Evolutionary conservation across 1,140 invertebrate species (phyloP).

Genomic region (Eubasilissa regina): DNA sequence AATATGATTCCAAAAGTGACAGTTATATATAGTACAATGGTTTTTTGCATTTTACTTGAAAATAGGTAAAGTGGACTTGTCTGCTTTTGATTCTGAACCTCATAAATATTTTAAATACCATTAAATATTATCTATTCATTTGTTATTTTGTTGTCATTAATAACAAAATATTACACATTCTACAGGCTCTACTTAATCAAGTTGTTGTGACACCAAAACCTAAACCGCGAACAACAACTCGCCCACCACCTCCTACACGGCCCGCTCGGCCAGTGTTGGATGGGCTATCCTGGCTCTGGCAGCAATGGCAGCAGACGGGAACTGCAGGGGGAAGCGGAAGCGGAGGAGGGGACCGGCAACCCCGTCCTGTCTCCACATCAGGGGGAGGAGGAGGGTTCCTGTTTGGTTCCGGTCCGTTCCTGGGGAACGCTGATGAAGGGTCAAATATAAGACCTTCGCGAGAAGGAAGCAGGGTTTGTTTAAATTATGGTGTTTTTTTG

Average conservation of each 20-base stretch:
- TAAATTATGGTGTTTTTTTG: neutral
- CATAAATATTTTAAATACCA: too few species aligned
- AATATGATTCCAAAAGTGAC: too few species aligned
- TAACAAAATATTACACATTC: too few species aligned
- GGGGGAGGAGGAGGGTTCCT: conserved; percentile 67
- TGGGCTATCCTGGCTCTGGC: conserved; percentile 71
- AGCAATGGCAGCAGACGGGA: conserved; percentile 71
- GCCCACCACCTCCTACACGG: conserved; percentile 62
- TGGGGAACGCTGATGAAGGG: conserved; percentile 68
- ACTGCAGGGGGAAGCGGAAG: conserved; percentile 58
- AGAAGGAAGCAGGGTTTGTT: conserved; percentile 61
- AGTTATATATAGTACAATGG: too few species aligned
- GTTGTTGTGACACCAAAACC: conserved; percentile 71
- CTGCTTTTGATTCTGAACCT: too few species aligned
- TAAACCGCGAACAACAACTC: conserved; percentile 65
- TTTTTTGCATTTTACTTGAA: too few species aligned
- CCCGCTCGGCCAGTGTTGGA: conserved; percentile 69
- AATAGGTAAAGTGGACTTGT: too few species aligned
- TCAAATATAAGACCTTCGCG: conserved; percentile 33
- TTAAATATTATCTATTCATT: too few species aligned
- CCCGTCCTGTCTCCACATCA: conserved; percentile 61
- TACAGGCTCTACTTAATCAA: conserved; percentile 72
- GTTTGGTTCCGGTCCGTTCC: conserved; percentile 71
- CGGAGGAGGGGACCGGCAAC: conserved; percentile 54
- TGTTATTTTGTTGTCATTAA: too few species aligned